A percentile compares a stretch with the other conserved stretches of the same genome.
phyloP scores from a whole-genome alignment of 2,113 vertebrate genomes.

The Ceuthmochares aereus region DNA sequence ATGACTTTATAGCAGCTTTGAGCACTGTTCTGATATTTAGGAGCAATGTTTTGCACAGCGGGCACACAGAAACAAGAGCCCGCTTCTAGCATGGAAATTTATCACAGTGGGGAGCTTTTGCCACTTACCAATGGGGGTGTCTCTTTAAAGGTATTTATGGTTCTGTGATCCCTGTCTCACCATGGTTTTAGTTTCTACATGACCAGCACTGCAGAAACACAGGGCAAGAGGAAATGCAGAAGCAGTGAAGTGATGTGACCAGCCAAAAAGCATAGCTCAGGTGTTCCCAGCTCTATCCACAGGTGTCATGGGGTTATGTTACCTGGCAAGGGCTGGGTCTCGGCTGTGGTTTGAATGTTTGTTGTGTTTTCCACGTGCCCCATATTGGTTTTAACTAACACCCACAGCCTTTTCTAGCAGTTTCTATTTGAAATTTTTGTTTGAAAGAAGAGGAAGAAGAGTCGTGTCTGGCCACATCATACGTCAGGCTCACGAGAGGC shows the following conservation, averaged over 20 bases:
- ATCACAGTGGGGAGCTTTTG: too few species aligned
- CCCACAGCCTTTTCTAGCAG: not conserved
- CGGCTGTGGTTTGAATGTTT: rapidly evolving
- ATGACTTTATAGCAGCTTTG: too few species aligned
- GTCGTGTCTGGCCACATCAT: rapidly evolving
- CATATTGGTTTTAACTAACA: not conserved
- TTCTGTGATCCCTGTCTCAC: too few species aligned
- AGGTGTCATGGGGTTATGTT: not conserved
- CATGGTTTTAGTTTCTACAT: rapidly evolving
- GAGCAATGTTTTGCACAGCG: too few species aligned
- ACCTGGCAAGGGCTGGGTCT: not conserved
- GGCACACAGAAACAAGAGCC: too few species aligned
- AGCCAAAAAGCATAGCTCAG: not conserved
- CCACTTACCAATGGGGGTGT: too few species aligned
- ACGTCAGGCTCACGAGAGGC: not conserved
- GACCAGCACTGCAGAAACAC: rapidly evolving
- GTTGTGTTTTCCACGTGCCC: rapidly evolving
- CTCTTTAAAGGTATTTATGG: not conserved
- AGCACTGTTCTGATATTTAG: too few species aligned
- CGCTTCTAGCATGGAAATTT: too few species aligned
- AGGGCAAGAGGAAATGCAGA: not conserved
- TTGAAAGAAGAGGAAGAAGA: not conserved
- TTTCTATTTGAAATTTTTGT: not conserved
- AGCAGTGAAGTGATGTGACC: not conserved
- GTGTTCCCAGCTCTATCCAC: not conserved